Conservation (phyloP, 2,888 invertebrate genomes). For the Dorcus hopei region DNA sequence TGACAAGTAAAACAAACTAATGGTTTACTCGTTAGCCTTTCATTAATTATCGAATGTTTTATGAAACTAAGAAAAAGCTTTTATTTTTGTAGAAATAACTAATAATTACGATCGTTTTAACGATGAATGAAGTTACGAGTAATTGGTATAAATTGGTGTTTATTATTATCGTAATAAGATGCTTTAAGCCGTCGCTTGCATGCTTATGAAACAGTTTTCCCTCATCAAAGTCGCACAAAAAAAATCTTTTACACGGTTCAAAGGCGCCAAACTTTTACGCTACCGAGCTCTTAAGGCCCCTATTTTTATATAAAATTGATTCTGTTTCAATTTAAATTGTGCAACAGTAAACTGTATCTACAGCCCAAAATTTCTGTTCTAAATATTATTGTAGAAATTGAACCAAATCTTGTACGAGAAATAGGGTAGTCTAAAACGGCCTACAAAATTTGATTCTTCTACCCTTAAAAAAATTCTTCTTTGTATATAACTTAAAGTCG, state of each 20-base stretch:
- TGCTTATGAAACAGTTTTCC: slow-evolving; percentile 1
- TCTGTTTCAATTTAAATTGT: too few species aligned
- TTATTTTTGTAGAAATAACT: not conserved
- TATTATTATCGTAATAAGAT: slow-evolving; percentile 10
- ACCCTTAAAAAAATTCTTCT: too few species aligned
- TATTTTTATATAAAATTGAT: too few species aligned
- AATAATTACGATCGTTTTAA: slow-evolving; percentile 1
- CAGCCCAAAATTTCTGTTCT: too few species aligned
- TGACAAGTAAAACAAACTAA: not conserved
- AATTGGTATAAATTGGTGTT: slow-evolving; percentile 9
- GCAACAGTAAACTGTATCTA: too few species aligned
- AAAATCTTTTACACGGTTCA: not conserved
- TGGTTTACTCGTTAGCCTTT: not conserved
- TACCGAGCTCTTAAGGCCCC: too few species aligned
- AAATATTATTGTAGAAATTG: too few species aligned
- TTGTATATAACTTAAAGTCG: too few species aligned
- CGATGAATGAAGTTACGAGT: slow-evolving; percentile 8
- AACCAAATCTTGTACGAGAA: too few species aligned
- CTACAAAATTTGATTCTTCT: too few species aligned
- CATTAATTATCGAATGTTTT: not conserved
- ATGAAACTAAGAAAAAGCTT: not conserved
- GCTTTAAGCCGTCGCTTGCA: slow-evolving; percentile 1
- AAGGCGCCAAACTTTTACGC: too few species aligned
- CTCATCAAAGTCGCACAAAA: slow-evolving; percentile 7
- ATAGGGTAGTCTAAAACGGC: too few species aligned